Conservation (phyloP, 2,797 vertebrate genomes). For the Urocyon cinereoargenteus region DNA sequence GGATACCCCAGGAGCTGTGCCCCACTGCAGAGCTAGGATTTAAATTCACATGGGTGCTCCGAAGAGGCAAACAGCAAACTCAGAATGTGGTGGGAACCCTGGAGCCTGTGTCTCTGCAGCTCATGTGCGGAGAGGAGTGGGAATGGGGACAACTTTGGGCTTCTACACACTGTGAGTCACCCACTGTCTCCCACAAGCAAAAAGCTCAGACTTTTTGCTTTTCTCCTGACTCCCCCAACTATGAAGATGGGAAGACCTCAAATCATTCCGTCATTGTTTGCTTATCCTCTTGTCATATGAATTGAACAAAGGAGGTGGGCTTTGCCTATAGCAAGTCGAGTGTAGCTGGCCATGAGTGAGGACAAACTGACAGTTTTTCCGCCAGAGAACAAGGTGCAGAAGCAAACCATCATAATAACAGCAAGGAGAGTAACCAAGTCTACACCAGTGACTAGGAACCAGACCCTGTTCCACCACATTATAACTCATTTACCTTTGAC, state of each 20-base stretch:
- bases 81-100: not conserved
- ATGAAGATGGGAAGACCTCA: not conserved
- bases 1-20: not conserved
- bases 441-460: not conserved
- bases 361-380: not conserved
- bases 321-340: not conserved
- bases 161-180: not conserved
- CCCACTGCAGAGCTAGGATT: constrained; percentile 77
- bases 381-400: not conserved
- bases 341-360: not conserved
- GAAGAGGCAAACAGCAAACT: constrained; percentile 49
- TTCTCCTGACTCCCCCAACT: not conserved
- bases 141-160: not conserved
- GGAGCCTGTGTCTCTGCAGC: not conserved
- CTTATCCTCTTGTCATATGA: not conserved
- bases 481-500: not conserved
- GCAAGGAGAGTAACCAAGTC: not conserved
- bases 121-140: not conserved
- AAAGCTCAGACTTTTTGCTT: not conserved
- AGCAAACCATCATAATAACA: not conserved
- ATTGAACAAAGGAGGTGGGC: not conserved
- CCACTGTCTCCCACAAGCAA: not conserved
- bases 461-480: not conserved
- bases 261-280: not conserved
- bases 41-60: constrained; percentile 36